These are phyloP conservation scores for Chloroclysta siterata DNA, from an alignment of 2,888 invertebrate genomes.

Conservation along the genomic window DNA sequence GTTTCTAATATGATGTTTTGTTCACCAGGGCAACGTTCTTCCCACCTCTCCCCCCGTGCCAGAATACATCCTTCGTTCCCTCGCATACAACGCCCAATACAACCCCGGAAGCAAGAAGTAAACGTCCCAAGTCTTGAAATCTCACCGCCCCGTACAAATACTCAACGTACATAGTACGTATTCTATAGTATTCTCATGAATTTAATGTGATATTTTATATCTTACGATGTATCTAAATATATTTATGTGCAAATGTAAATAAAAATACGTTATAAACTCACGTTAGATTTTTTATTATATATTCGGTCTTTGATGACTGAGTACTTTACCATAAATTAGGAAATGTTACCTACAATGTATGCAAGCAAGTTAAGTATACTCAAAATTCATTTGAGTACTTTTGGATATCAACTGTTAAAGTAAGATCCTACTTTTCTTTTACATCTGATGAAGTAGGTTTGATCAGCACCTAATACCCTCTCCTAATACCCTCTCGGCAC, in stretches of 20 bases:
- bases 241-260: constrained; percentile 48
- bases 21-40: constrained; percentile 65
- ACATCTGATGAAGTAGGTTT: no score
- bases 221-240: constrained; percentile 42
- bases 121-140: constrained; percentile 36
- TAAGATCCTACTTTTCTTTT: no score
- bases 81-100: constrained; percentile 59
- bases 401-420: no score
- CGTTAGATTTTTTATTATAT: constrained; percentile 8
- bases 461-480: no score
- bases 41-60: constrained; percentile 82
- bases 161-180: constrained; percentile 35
- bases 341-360: no score
- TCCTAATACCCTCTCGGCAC: no score
- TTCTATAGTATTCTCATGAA: constrained; percentile 39
- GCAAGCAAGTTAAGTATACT: no score
- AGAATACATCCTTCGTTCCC: constrained; percentile 71
- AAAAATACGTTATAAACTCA: constrained; percentile 37
- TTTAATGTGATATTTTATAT: constrained; percentile 52
- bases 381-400: no score
- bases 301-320: neutral
- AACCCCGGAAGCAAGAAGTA: constrained; percentile 42
- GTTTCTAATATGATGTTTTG: constrained; percentile 8
- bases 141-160: constrained; percentile 37
- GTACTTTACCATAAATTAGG: no score